Evolutionary conservation across 1,140 invertebrate genomes (phyloP).

Genomic region (Drosophila pandora): DNA sequence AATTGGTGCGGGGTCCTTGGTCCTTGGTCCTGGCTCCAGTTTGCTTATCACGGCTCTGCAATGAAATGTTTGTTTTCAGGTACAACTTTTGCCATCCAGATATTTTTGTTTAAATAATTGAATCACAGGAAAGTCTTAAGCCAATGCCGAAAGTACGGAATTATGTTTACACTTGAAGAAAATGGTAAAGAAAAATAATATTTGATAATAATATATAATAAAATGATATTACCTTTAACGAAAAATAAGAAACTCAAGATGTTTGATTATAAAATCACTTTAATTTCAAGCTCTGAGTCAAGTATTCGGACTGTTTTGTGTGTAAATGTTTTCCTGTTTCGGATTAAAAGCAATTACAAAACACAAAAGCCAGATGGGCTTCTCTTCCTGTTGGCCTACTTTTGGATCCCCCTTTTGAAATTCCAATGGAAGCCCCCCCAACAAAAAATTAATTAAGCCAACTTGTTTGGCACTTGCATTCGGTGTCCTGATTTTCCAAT

Average conservation of each 20-base stretch:
- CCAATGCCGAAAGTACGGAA: conserved; percentile 17
- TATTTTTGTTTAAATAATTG: conserved; percentile 67
- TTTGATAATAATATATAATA: background rate
- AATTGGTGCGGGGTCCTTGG: conserved; percentile 36
- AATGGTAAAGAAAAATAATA: background rate
- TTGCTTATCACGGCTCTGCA: conserved; percentile 54
- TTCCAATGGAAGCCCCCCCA: background rate
- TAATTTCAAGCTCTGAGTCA: no score
- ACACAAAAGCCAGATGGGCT: conserved; percentile 15
- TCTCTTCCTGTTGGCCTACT: conserved; percentile 39
- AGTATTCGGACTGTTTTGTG: background rate
- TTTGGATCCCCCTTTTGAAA: conserved; percentile 16
- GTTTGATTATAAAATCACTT: no score
- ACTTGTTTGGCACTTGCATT: conserved; percentile 29
- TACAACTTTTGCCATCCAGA: conserved; percentile 28
- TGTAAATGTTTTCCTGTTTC: conserved; percentile 23
- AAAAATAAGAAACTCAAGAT: background rate
- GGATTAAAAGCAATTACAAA: conserved; percentile 55
- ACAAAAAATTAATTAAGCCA: conserved; percentile 47
- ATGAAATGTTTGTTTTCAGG: conserved; percentile 41
- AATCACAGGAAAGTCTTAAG: conserved; percentile 42
- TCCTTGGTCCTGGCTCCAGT: background rate
- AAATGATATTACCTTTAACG: no score
- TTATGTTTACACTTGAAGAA: conserved; percentile 14
- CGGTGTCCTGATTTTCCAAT: background rate